These are phyloP conservation scores for Aspidoscelis tigris DNA, from an alignment of 2,113 vertebrate genomes.

Conservation along the genomic window DNA sequence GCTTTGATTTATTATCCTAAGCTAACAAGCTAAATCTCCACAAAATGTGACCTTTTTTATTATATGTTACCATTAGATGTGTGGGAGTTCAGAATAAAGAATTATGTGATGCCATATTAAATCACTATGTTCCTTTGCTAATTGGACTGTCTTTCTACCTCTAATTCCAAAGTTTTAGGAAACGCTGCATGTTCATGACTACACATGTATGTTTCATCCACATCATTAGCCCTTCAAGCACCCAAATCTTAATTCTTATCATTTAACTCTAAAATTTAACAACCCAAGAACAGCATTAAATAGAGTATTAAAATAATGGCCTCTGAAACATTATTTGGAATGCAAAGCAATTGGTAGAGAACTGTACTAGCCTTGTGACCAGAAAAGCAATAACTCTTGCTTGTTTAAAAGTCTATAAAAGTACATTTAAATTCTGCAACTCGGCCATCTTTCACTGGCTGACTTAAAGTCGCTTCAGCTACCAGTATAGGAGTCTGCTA, in stretches of 20 bases:
- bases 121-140: not conserved
- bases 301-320: slow-evolving; percentile 6
- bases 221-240: not conserved
- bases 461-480: slow-evolving; percentile 30
- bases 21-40: not conserved
- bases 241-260: not conserved
- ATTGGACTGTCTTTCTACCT: not conserved
- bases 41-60: not conserved
- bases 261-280: not conserved
- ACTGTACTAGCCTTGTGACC: slow-evolving; percentile 2
- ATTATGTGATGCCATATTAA: not conserved
- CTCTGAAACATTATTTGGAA: too few species aligned
- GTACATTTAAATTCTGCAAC: slow-evolving; percentile 23
- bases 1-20: too few species aligned
- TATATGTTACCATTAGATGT: not conserved
- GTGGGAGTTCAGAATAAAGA: too few species aligned
- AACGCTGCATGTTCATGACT: not conserved
- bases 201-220: too few species aligned
- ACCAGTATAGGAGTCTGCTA: slow-evolving; percentile 18
- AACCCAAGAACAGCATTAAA: not conserved
- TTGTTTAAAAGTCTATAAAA: slow-evolving; percentile 4
- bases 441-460: slow-evolving; percentile 33
- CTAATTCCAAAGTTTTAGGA: not conserved
- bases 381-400: not conserved
- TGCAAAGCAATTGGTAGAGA: not conserved